phyloP scores from a whole-genome alignment of 2,113 vertebrate species.

The Paratilapia polleni region DNA sequence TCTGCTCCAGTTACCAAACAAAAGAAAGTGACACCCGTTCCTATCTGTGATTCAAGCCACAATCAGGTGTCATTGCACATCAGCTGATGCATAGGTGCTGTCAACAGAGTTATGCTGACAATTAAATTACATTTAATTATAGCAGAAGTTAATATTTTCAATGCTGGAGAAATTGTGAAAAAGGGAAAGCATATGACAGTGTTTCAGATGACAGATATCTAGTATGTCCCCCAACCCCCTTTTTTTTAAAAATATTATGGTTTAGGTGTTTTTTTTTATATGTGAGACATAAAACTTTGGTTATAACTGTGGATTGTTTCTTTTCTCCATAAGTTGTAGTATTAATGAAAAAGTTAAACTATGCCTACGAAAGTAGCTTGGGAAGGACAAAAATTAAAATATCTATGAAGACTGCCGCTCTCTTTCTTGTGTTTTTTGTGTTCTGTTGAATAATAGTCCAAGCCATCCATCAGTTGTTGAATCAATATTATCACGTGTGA shows the following conservation, averaged over 20 bases:
- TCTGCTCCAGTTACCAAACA: slow-evolving; percentile 32
- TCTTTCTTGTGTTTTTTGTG: not conserved
- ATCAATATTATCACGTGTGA: not conserved
- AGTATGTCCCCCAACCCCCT: no score
- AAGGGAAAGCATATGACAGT: not conserved
- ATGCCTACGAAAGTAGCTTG: not conserved
- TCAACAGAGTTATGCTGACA: not conserved
- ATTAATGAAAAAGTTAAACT: not conserved
- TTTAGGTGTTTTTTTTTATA: not conserved
- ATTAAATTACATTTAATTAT: not conserved
- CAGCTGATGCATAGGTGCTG: not conserved
- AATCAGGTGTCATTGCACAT: not conserved
- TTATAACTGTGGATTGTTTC: not conserved
- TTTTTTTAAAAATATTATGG: not conserved
- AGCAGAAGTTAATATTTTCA: not conserved
- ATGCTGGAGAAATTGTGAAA: not conserved
- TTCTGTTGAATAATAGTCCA: not conserved
- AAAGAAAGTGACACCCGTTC: slow-evolving; percentile 14
- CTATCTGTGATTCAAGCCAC: slow-evolving; percentile 4
- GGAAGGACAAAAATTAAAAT: no score
- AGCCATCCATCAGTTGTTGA: not conserved
- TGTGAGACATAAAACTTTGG: not conserved
- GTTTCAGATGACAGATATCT: no score
- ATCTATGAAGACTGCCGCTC: not conserved
- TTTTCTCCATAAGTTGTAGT: not conserved